Percentiles rank a stretch among this genome's conserved stretches.
Evolutionary conservation across 2,888 invertebrate genomes (phyloP).

Genomic region (Steinernema carpocapsae): DNA sequence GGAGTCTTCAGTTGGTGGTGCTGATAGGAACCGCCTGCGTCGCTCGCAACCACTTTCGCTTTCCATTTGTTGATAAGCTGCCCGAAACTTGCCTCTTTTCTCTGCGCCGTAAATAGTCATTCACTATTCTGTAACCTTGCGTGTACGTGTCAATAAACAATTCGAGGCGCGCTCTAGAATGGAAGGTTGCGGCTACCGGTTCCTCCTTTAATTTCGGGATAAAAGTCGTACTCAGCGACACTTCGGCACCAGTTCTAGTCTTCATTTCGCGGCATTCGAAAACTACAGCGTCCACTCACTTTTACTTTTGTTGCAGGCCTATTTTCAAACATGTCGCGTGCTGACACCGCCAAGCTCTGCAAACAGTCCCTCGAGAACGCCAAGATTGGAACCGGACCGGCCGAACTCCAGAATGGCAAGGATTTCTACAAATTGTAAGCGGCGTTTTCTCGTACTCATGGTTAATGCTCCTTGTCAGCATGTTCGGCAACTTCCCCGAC

Average conservation of each 20-base stretch:
- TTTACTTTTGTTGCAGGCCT: neutral
- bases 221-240: neutral
- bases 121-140: too few relatives aligned
- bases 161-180: neutral
- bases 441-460: neutral
- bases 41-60: too few relatives aligned
- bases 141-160: conserved; percentile 5
- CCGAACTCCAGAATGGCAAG: conserved; percentile 53
- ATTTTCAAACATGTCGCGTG: conserved; percentile 36
- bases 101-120: too few relatives aligned
- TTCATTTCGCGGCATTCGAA: neutral
- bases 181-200: conserved; percentile 22
- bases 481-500: conserved; percentile 53
- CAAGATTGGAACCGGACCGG: conserved; percentile 50
- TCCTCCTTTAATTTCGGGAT: conserved; percentile 1
- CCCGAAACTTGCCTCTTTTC: too few relatives aligned
- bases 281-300: neutral
- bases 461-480: conserved; percentile 41
- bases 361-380: conserved; percentile 49
- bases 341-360: conserved; percentile 47
- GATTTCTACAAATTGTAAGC: conserved; percentile 65
- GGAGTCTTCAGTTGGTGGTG: too few relatives aligned
- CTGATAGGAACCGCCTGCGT: too few relatives aligned
- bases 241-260: neutral
- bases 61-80: too few relatives aligned